A percentile compares a stretch with the other conserved stretches of the same genome.
phyloP scores from a whole-genome alignment of 2,113 vertebrate species.

The Apus apus region DNA sequence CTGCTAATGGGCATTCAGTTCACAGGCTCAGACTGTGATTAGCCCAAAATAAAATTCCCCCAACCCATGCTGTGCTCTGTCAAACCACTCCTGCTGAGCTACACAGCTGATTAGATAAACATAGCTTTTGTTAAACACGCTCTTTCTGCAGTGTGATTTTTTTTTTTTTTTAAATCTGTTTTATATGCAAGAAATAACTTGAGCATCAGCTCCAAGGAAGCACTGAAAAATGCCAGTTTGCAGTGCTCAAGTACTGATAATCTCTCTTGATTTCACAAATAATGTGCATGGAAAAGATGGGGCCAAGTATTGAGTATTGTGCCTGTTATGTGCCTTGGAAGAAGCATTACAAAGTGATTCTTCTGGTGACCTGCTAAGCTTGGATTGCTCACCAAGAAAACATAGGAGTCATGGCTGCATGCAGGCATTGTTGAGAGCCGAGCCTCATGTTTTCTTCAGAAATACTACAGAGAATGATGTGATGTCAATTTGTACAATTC shows the following conservation, averaged over 20 bases:
- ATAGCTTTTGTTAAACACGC: slow-evolving; percentile 50
- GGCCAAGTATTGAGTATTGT: neutral
- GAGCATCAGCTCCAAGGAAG: slow-evolving; percentile 4
- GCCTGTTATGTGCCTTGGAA: neutral
- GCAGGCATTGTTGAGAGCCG: neutral
- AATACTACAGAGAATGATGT: neutral
- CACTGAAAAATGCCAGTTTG: neutral
- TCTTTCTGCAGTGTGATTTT: neutral
- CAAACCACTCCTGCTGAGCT: slow-evolving; percentile 21
- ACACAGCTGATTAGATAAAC: slow-evolving; percentile 46
- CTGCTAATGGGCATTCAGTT: neutral
- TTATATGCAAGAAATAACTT: slow-evolving; percentile 47
- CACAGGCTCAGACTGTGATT: neutral
- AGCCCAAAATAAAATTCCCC: neutral
- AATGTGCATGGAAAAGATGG: neutral
- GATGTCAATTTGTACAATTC: neutral
- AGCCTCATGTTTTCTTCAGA: neutral
- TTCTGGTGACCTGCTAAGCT: neutral
- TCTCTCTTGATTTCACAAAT: neutral
- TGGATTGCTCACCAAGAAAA: neutral
- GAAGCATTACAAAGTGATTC: neutral
- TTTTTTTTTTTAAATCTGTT: neutral
- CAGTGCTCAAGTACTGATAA: neutral
- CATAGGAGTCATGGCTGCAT: neutral
- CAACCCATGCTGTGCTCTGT: slow-evolving; percentile 9